Evolutionary conservation across 1,140 invertebrate genomes (phyloP).

Genomic region (Drosophila suzukii): DNA sequence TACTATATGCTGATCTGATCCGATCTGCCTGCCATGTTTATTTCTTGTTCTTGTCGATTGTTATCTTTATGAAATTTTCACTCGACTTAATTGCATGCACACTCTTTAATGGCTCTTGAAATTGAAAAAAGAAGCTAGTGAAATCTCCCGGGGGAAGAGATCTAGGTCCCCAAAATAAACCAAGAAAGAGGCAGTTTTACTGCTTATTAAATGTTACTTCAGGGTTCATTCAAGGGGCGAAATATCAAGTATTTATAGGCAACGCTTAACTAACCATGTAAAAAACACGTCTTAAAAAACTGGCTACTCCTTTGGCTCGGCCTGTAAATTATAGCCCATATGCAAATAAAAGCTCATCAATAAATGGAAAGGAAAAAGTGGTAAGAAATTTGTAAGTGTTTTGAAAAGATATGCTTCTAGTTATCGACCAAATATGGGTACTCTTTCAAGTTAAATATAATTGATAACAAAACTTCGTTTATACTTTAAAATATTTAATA

Average conservation of each 20-base stretch:
- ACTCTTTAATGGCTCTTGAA: slow-evolving; percentile 81
- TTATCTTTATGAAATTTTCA: slow-evolving; percentile 83
- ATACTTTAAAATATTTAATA: too few species aligned
- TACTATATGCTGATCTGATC: slow-evolving; percentile 33
- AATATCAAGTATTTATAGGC: slow-evolving; percentile 43
- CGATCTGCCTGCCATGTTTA: slow-evolving; percentile 65
- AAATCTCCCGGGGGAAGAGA: slow-evolving; percentile 38
- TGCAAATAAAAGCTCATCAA: slow-evolving; percentile 58
- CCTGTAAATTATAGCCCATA: slow-evolving; percentile 67
- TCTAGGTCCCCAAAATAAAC: slow-evolving; percentile 26
- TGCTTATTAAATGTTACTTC: slow-evolving; percentile 70
- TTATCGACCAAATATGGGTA: neutral
- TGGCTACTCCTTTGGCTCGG: slow-evolving; percentile 10
- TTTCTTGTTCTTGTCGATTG: slow-evolving; percentile 82
- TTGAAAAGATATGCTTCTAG: neutral
- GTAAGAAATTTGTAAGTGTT: slow-evolving; percentile 3
- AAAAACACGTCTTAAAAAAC: slow-evolving; percentile 22
- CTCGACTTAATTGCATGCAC: slow-evolving; percentile 82
- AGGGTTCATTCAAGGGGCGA: neutral
- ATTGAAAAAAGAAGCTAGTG: slow-evolving; percentile 51
- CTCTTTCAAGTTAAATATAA: neutral
- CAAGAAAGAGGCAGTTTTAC: slow-evolving; percentile 54
- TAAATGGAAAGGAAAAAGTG: slow-evolving; percentile 37
- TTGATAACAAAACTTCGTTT: neutral
- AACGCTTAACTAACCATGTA: slow-evolving; percentile 33